Percentiles rank a stretch among this genome's conserved stretches.
These are phyloP conservation scores for Cephus cinctus DNA, from an alignment of 1,140 invertebrate species.

Conservation along the genomic window DNA sequence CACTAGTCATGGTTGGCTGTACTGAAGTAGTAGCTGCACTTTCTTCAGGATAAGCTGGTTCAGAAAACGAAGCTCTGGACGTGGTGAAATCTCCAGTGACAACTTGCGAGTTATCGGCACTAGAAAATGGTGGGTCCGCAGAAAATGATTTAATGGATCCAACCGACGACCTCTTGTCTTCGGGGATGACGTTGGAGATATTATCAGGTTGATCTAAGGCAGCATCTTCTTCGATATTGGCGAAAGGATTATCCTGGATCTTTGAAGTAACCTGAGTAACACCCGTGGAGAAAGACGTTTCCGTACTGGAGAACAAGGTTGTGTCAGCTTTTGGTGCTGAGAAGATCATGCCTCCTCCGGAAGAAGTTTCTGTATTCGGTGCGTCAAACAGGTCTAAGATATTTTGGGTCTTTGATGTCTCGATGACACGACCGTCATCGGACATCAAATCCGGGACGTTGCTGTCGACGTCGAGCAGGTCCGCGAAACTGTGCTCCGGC, in stretches of 20 bases:
- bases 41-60: not conserved
- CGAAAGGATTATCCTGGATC: constrained; percentile 41
- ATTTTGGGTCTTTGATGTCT: constrained; percentile 31
- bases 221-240: constrained; percentile 20
- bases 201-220: constrained; percentile 20
- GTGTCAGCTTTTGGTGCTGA: constrained; percentile 20
- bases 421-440: constrained; percentile 25
- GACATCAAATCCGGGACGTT: constrained; percentile 45
- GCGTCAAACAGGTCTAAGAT: constrained; percentile 50
- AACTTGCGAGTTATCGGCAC: constrained; percentile 17
- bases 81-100: not conserved
- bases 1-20: not conserved
- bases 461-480: constrained; percentile 63
- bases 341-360: constrained; percentile 31
- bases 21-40: not conserved
- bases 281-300: constrained; percentile 20
- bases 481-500: constrained; percentile 69
- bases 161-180: constrained; percentile 33
- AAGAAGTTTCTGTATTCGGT: constrained; percentile 35
- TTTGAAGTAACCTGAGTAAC: constrained; percentile 17
- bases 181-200: constrained; percentile 15
- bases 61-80: constrained; percentile 14
- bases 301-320: constrained; percentile 12
- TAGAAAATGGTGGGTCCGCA: constrained; percentile 8
- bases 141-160: too few relatives aligned